Evolutionary conservation across 1,140 invertebrate species (phyloP).

Genomic region (Lepidurus apus): DNA sequence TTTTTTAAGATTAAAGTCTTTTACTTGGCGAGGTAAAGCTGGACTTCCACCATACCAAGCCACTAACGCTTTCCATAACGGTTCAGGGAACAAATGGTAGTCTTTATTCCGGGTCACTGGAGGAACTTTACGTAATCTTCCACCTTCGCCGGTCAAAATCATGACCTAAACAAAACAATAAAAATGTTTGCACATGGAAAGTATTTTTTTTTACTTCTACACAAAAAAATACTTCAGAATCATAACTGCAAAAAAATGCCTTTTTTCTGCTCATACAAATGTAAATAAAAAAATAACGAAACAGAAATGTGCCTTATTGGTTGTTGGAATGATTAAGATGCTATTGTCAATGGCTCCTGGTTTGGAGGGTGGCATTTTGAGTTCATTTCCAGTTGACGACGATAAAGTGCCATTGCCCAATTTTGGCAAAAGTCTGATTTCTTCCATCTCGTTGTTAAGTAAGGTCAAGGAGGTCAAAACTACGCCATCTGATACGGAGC

Average conservation of each 20-base stretch:
- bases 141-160: conserved; percentile 78
- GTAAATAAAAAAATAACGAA: conserved; percentile 27
- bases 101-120: conserved; percentile 63
- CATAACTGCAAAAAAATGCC: no score
- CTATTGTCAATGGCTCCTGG: conserved; percentile 76
- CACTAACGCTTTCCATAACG: conserved; percentile 74
- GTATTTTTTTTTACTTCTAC: no score
- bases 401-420: neutral
- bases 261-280: neutral
- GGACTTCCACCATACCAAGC: conserved; percentile 79
- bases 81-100: conserved; percentile 76
- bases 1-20: neutral
- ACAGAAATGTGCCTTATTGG: conserved; percentile 52
- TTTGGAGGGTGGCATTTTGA: conserved; percentile 40
- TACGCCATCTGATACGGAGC: neutral
- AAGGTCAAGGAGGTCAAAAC: neutral
- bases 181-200: no score
- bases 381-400: conserved; percentile 20
- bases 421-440: neutral
- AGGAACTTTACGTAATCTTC: conserved; percentile 59
- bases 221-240: neutral
- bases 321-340: conserved; percentile 55
- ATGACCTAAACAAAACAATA: conserved; percentile 42
- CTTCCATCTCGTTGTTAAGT: conserved; percentile 1
- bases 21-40: conserved; percentile 71